A percentile compares a stretch with the other conserved stretches of the same genome.
These are phyloP conservation scores for Strix uralensis DNA, from an alignment of 2,113 vertebrate genomes.

Conservation along the genomic window DNA sequence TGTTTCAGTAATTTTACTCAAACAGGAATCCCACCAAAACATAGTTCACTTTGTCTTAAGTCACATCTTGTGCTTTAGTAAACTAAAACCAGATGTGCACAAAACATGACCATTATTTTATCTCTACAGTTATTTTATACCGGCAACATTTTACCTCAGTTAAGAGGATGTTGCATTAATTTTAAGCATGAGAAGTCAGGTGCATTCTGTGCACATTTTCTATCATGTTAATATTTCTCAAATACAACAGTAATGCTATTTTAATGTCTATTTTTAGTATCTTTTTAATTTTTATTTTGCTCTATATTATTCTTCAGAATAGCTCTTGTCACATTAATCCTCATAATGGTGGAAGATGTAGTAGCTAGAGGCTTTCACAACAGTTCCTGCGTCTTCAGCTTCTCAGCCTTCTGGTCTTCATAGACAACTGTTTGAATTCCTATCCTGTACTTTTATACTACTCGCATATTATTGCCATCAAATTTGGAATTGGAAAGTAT, in stretches of 20 bases:
- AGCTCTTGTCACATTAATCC: conserved; percentile 73
- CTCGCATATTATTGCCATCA: background rate
- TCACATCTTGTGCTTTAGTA: background rate
- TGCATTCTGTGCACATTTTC: background rate
- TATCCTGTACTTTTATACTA: background rate
- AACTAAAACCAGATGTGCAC: background rate
- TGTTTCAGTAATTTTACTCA: background rate
- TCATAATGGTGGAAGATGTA: background rate
- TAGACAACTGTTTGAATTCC: background rate
- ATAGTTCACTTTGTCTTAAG: background rate
- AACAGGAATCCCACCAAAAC: background rate
- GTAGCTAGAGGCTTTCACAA: background rate
- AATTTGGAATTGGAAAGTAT: background rate
- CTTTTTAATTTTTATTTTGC: background rate
- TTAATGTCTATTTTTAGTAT: background rate
- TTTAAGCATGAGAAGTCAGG: background rate
- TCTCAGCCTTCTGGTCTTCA: background rate
- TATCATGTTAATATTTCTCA: background rate
- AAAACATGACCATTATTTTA: background rate
- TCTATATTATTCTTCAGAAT: conserved; percentile 59
- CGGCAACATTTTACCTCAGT: background rate
- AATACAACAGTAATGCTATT: background rate
- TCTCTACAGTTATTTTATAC: background rate
- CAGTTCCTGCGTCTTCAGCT: background rate
- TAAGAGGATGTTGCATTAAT: background rate